Evolutionary conservation across 2,797 vertebrate species (phyloP).

Genomic region (Ctenosaura bakeri): DNA sequence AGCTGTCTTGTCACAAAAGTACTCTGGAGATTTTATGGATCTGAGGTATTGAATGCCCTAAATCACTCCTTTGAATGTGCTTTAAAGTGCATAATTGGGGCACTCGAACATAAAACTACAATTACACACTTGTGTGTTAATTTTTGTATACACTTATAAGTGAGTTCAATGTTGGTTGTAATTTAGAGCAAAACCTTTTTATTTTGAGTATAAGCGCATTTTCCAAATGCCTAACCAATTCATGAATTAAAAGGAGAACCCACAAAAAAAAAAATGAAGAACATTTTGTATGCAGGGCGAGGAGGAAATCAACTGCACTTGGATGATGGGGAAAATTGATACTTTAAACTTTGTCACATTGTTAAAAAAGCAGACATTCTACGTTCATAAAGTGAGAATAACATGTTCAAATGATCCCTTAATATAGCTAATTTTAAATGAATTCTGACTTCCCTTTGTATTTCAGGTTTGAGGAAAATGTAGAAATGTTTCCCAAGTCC

Average conservation of each 20-base stretch:
- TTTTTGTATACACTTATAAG: constrained; percentile 76
- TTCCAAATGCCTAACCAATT: constrained; percentile 67
- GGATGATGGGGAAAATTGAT: not conserved
- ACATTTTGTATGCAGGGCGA: not conserved
- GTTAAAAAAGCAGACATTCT: constrained; percentile 19
- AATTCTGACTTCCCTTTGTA: not conserved
- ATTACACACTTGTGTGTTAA: constrained; percentile 82
- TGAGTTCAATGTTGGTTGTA: constrained; percentile 72
- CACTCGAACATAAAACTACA: constrained; percentile 80
- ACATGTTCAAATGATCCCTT: constrained; percentile 39
- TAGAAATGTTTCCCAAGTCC: no score
- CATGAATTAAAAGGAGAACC: constrained; percentile 59
- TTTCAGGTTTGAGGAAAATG: no score
- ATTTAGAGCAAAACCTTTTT: constrained; percentile 71
- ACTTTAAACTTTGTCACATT: constrained; percentile 32
- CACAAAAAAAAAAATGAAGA: constrained; percentile 44
- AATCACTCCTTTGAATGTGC: constrained; percentile 70
- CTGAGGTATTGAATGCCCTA: constrained; percentile 66
- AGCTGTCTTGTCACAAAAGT: constrained; percentile 68
- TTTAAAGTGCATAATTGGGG: constrained; percentile 78
- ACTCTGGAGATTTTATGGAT: constrained; percentile 58
- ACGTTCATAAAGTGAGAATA: not conserved
- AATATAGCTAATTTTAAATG: not conserved
- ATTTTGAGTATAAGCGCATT: constrained; percentile 57
- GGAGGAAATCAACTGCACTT: not conserved